Base-by-base conservation (phyloP, 2,888 invertebrate species). In the Troides oblongomaculatus region DNA sequence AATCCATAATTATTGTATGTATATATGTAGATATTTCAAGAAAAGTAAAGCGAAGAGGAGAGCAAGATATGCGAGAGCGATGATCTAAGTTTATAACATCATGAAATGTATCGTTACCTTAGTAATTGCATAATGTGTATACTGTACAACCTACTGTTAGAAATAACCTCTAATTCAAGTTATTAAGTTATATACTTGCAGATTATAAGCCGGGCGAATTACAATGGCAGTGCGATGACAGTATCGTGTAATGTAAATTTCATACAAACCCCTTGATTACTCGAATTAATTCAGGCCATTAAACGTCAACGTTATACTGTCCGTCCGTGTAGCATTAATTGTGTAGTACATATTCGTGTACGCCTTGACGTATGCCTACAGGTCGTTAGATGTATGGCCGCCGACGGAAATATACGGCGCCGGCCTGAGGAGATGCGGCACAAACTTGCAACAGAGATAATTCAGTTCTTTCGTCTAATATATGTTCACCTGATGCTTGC, bases 261-360 rank as follows among this genome's bases (percentile, higher is more conserved):
- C 46, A 62, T 46, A 65, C 25, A 21, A 46, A 5, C 59, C 50
- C 14, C 36, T 63, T 64, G 56, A 64, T 57, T 66, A 61, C 36
- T 1, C 23, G 62, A 67, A 62, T 67, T 57, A 67, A 67, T 68
- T 63, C 36, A 23, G 23, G 21, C 43, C 53, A 25, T 23, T 53
- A 10, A 36, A 43, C 36, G 50, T 21, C 39, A n/a, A 30, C 50
- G 61, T 39, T 58, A 59, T 58, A 17, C 23, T 25, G 56, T 62
- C 25, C 18, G 56, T 62, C 50, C 36, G 61, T 62, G 58, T 63
- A 63, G 46, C 58, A 64, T 64, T 60, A 68, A 68, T 64, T 64
- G 64, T 64, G 50, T 43, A 64, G 50, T 68, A 64, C 53, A 68
- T 68, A 64, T 56, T n/a, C 60, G 60, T 60, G 63, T 68, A 57